Percentiles rank a stretch among this genome's conserved stretches.
Evolutionary conservation across 1,140 invertebrate species (phyloP).

Genomic region (Drosophila rhopaloa): DNA sequence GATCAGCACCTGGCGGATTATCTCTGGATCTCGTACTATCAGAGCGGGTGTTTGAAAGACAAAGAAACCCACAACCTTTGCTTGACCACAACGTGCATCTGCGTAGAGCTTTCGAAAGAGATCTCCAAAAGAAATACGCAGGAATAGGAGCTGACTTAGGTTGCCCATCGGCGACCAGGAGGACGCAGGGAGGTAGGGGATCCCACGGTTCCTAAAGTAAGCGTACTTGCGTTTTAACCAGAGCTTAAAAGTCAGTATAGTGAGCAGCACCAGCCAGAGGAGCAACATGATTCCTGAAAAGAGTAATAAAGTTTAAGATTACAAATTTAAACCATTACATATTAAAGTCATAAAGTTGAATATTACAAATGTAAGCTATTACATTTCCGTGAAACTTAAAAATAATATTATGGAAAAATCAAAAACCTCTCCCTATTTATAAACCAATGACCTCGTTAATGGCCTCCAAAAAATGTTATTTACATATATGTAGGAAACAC

Average conservation of each 20-base stretch:
- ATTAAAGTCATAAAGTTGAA: too few relatives aligned
- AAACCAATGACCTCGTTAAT: slow-evolving; percentile 9
- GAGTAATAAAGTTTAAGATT: neutral
- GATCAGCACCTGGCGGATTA: slow-evolving; percentile 85
- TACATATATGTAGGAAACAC: slow-evolving; percentile 5
- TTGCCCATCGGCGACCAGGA: slow-evolving; percentile 67
- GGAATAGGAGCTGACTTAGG: slow-evolving; percentile 53
- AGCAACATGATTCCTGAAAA: slow-evolving; percentile 3
- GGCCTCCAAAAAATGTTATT: neutral
- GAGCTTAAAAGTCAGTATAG: slow-evolving; percentile 17
- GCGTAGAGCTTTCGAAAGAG: slow-evolving; percentile 69
- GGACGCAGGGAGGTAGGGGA: slow-evolving; percentile 50
- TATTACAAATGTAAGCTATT: too few relatives aligned
- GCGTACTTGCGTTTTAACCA: slow-evolving; percentile 49
- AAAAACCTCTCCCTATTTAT: neutral
- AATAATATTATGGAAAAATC: neutral
- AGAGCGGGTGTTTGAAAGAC: slow-evolving; percentile 85
- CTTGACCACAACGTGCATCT: slow-evolving; percentile 14
- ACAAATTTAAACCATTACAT: too few relatives aligned
- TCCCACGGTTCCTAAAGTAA: slow-evolving; percentile 53
- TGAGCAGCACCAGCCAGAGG: slow-evolving; percentile 25
- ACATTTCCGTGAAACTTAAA: too few relatives aligned
- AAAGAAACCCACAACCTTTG: slow-evolving; percentile 81
- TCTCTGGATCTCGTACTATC: slow-evolving; percentile 85
- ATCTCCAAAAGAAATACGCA: slow-evolving; percentile 73